Conservation (phyloP, 2,888 invertebrate genomes). For the Allacma fusca region DNA sequence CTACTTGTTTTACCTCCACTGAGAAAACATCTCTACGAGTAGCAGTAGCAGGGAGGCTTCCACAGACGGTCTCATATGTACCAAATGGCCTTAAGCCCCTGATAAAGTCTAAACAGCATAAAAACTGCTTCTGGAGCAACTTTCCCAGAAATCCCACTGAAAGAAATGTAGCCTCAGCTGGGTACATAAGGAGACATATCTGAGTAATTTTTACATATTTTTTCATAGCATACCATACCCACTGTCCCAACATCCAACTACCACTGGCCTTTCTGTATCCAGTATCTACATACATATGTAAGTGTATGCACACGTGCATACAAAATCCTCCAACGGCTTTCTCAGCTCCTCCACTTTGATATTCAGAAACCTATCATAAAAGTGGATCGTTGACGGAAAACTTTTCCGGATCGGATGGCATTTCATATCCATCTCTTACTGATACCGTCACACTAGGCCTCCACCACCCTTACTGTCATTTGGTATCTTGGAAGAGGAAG, state of each 20-base stretch:
- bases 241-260: too few species aligned
- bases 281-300: too few species aligned
- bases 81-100: background rate
- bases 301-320: too few species aligned
- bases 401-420: slow-evolving; percentile 50
- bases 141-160: slow-evolving; percentile 39
- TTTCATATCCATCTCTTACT: slow-evolving; percentile 47
- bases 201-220: slow-evolving; percentile 16
- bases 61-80: background rate
- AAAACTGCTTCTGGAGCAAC: slow-evolving; percentile 21
- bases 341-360: background rate
- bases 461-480: slow-evolving; percentile 14
- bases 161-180: slow-evolving; percentile 28
- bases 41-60: background rate
- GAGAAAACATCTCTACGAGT: background rate
- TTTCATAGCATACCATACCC: too few species aligned
- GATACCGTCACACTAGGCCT: slow-evolving; percentile 28
- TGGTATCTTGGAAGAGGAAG: background rate
- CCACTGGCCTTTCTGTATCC: too few species aligned
- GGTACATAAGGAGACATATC: background rate
- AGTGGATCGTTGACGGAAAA: slow-evolving; percentile 47
- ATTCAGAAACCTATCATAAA: slow-evolving; percentile 37
- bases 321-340: too few species aligned
- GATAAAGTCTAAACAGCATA: slow-evolving; percentile 1
- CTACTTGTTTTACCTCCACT: background rate